These are phyloP conservation scores for Trichacis sp. DNA, from an alignment of 2,888 invertebrate species.

Conservation along the genomic window DNA sequence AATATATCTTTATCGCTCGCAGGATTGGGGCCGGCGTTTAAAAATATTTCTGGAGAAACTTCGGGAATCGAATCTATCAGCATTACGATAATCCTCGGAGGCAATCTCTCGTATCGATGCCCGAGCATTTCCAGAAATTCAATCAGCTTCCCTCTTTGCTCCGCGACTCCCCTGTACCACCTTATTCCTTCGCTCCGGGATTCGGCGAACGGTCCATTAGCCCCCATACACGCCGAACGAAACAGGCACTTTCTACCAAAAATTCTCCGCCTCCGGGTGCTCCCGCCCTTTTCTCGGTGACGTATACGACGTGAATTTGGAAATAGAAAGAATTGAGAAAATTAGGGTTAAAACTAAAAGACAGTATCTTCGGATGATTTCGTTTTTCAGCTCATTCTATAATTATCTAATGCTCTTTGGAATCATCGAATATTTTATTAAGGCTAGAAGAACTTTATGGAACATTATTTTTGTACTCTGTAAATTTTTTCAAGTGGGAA, in stretches of 20 bases:
- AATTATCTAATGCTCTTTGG: too few relatives aligned
- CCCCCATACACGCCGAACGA: conserved; percentile 34
- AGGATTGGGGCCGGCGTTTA: background rate
- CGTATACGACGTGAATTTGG: too few relatives aligned
- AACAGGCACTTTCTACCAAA: conserved; percentile 44
- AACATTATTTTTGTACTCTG: too few relatives aligned
- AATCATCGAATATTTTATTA: too few relatives aligned
- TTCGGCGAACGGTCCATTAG: conserved; percentile 37
- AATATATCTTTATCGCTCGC: too few relatives aligned
- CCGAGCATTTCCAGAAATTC: conserved; percentile 1
- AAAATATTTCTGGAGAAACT: too few relatives aligned
- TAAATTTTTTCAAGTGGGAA: too few relatives aligned
- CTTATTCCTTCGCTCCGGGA: conserved; percentile 17
- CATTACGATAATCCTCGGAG: conserved; percentile 1
- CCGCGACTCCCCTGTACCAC: conserved; percentile 6
- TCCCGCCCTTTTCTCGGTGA: conserved; percentile 26
- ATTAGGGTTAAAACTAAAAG: too few relatives aligned
- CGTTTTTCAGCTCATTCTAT: too few relatives aligned
- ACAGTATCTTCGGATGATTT: too few relatives aligned
- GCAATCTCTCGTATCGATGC: background rate
- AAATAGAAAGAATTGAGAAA: too few relatives aligned
- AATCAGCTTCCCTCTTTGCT: background rate
- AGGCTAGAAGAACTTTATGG: too few relatives aligned
- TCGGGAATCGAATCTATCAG: background rate
- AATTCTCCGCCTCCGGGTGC: conserved; percentile 41